Evolutionary conservation across 1,140 invertebrate species (phyloP).

Genomic region (Rhizoglyphus robini): DNA sequence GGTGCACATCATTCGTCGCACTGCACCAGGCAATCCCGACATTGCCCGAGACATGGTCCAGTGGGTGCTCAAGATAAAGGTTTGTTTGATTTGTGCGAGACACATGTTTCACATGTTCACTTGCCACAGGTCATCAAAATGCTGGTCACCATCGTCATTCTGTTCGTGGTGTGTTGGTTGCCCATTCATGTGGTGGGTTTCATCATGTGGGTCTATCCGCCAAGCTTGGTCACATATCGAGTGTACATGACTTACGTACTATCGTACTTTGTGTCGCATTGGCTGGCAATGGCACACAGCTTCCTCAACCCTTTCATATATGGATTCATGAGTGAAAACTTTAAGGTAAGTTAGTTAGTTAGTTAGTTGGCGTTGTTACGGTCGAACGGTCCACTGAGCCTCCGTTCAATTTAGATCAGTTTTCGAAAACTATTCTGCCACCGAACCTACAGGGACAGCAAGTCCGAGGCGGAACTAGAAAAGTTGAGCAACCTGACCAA

Average conservation of each 20-base stretch:
- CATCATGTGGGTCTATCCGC: slow-evolving; percentile 30
- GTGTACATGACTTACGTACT: background rate
- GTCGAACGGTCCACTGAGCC: background rate
- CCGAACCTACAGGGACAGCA: background rate
- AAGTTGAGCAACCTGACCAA: background rate
- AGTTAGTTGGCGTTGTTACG: background rate
- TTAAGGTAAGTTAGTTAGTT: slow-evolving; percentile 45
- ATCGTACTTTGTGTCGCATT: background rate
- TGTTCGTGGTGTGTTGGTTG: slow-evolving; percentile 43
- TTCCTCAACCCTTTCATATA: slow-evolving; percentile 78
- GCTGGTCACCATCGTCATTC: slow-evolving; percentile 40
- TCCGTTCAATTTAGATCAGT: background rate
- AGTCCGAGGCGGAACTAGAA: background rate
- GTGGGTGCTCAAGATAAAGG: slow-evolving; percentile 39
- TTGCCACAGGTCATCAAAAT: slow-evolving; percentile 47
- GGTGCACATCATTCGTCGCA: slow-evolving; percentile 35
- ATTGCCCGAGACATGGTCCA: slow-evolving; percentile 36
- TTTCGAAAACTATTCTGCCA: background rate
- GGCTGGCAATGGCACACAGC: slow-evolving; percentile 31
- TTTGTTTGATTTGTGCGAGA: background rate
- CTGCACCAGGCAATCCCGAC: slow-evolving; percentile 40
- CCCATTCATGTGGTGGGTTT: slow-evolving; percentile 37
- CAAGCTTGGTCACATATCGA: slow-evolving; percentile 23
- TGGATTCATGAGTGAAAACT: slow-evolving; percentile 71
- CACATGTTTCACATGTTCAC: slow-evolving; percentile 30